Evolutionary conservation across 2,113 vertebrate species (phyloP).

Genomic region (Polyodon spathula): DNA sequence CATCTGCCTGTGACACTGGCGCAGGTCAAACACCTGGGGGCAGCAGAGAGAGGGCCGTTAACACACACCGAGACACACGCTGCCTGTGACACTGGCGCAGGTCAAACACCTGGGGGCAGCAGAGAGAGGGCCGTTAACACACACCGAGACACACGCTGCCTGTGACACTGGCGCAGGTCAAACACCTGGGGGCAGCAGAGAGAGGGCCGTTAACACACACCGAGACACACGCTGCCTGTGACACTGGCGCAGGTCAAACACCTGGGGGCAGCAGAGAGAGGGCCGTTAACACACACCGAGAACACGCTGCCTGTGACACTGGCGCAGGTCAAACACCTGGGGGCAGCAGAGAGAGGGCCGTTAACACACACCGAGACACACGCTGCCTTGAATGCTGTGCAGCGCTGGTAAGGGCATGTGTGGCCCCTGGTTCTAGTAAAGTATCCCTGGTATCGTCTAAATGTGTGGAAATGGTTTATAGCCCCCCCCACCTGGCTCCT

Average conservation of each 20-base stretch:
- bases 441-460: too few species aligned
- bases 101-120: slow-evolving; percentile 40
- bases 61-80: too few species aligned
- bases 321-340: slow-evolving; percentile 40
- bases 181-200: slow-evolving; percentile 36
- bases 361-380: too few species aligned
- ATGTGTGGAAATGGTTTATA: too few species aligned
- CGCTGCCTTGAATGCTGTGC: too few species aligned
- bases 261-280: slow-evolving; percentile 24
- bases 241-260: slow-evolving; percentile 42
- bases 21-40: slow-evolving; percentile 41
- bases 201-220: not conserved
- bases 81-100: slow-evolving; percentile 43
- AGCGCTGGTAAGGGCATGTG: too few species aligned
- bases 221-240: too few species aligned
- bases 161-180: slow-evolving; percentile 43
- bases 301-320: slow-evolving; percentile 43
- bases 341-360: not conserved
- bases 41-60: not conserved
- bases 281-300: too few species aligned
- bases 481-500: too few species aligned
- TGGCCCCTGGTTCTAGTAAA: too few species aligned
- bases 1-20: slow-evolving; percentile 42
- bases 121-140: not conserved
- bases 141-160: too few species aligned